Conservation (phyloP, 2,113 vertebrate genomes). For the Asarcornis scutulata region DNA sequence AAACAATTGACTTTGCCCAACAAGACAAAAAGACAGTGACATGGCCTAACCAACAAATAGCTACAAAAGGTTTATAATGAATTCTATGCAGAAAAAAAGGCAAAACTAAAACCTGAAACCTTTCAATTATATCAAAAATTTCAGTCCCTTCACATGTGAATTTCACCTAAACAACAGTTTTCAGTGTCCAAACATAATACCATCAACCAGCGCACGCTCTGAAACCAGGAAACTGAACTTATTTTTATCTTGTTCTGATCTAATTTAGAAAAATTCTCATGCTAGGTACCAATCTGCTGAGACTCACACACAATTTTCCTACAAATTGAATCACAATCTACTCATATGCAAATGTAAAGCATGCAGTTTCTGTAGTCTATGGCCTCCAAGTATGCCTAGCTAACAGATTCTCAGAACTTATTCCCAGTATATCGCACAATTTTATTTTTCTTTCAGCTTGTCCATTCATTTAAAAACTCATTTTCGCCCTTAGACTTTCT, state of each 20-base stretch:
- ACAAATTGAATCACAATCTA: not conserved
- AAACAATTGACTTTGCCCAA: not conserved
- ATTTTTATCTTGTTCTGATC: not conserved
- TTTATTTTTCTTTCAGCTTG: not conserved
- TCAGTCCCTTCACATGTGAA: not conserved
- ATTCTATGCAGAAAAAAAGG: not conserved
- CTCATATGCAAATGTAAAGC: not conserved
- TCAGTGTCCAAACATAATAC: not conserved
- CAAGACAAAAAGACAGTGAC: not conserved
- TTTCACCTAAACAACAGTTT: rapidly evolving
- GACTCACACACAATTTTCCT: rapidly evolving
- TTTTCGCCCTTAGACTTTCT: slow-evolving; percentile 27
- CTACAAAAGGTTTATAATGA: not conserved
- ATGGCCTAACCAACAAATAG: not conserved
- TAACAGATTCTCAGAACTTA: not conserved
- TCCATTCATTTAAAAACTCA: slow-evolving; percentile 29
- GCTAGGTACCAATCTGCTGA: not conserved
- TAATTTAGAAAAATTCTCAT: not conserved
- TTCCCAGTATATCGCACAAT: not conserved
- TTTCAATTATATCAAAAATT: not conserved
- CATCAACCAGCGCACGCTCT: not conserved
- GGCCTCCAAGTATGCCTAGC: not conserved
- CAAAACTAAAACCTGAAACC: not conserved
- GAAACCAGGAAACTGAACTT: not conserved
- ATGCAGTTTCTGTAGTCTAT: not conserved